Base-by-base conservation (phyloP, 2,888 invertebrate genomes). In the Leptinotarsa rubiginosa region DNA sequence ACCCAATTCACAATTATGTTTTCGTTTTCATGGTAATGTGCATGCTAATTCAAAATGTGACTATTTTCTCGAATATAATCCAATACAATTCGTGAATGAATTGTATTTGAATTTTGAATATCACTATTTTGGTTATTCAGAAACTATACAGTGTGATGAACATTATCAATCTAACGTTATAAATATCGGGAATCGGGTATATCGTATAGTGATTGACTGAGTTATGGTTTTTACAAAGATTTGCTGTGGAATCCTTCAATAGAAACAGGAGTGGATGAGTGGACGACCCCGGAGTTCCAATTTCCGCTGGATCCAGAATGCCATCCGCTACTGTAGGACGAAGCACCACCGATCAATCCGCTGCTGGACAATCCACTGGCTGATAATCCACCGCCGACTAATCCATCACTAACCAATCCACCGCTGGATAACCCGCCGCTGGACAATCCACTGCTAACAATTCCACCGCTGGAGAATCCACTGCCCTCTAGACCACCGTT, bases 181-280 rank as follows among this genome's bases (percentile, higher is more conserved):
- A 20, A 56, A 7, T 56, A 56, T 56, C 56, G 4, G 56, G 4
- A 56, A 56, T 56, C 15, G 56, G 56, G 56, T 25, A 56, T 15
- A 22, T 56, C 20, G 20, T 13, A 13, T 22, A 22, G 15, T 56
- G 20, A 56, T 56, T 22, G 22, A 56, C 56, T 20, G 56, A 25
- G 54, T 31, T 50, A 15, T 18, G 50, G 7, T 52, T 52, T 54
- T 52, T 54, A 31, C 41, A 65, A 47, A 41, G 18, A 20, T 25
- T 66, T 66, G 25, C 41, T 65, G 47, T 71, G 66, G 47, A 70
- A 74, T 47, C 74, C 56, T 54, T 65, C 64, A n/a, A 67, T 52
- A 22, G 67, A 67, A 65, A 70, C 71, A 16, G 74, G 74, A 64
- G 62, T 31, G 15, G 71, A 74, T n/a, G 74, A 74, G 20, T 68